Percentiles rank a stretch among this genome's conserved stretches.
Conservation (phyloP, 2,113 vertebrate species). For the Burhinus oedicnemus region DNA sequence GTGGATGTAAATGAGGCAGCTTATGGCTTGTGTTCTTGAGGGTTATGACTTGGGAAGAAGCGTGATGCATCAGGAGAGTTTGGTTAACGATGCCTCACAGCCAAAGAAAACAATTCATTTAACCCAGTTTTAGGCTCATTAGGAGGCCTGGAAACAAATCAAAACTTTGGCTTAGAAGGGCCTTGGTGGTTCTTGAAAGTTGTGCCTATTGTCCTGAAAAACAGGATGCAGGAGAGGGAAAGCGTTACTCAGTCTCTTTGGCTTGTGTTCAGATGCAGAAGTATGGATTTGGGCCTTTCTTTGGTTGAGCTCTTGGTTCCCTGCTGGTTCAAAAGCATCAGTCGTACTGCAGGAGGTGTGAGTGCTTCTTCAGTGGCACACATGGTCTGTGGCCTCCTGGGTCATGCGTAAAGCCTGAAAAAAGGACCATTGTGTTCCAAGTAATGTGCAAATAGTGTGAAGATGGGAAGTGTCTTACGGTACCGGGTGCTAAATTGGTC, state of each 20-base stretch:
- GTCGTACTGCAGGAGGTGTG: not conserved
- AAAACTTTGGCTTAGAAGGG: not conserved
- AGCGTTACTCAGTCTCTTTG: not conserved
- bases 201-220: not conserved
- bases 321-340: not conserved
- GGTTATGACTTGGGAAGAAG: not conserved
- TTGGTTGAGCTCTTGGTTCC: not conserved
- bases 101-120: not conserved
- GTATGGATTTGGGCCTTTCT: not conserved
- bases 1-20: not conserved
- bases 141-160: not conserved
- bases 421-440: not conserved
- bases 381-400: not conserved
- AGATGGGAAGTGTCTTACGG: not conserved
- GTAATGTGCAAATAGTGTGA: not conserved
- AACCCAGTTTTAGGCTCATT: not conserved
- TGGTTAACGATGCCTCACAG: not conserved
- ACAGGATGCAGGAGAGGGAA: not conserved
- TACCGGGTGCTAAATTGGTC: slow-evolving; percentile 4
- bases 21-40: not conserved
- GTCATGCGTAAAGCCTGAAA: not conserved
- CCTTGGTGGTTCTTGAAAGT: not conserved
- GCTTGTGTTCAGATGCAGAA: not conserved
- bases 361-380: not conserved
- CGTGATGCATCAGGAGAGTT: not conserved